Base-by-base conservation (phyloP, 2,888 invertebrate species). In the Drosophila aldrichi region DNA sequence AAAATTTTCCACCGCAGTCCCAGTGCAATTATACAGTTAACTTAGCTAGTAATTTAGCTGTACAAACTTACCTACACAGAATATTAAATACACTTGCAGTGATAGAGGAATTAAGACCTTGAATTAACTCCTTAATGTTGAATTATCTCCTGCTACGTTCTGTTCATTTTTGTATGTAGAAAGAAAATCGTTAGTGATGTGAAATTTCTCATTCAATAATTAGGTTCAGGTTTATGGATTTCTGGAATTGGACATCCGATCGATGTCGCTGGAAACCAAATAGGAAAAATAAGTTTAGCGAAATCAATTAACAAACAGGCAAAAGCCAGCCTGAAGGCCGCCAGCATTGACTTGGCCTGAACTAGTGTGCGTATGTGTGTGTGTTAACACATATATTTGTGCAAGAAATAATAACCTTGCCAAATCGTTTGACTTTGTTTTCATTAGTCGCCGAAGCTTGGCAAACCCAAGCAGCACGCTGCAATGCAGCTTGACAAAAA, bases 331-430 rank as follows among this genome's bases (percentile, higher is more conserved):
- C 43, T 67, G 70, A 70, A 74, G 69, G 69, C 70, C 70, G 44
- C 55, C 58, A 63, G 48, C 36, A 25, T 38, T 34, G 41, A 40
- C 18, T 55, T 54, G 54, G 40, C 40, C 5, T 14, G 25, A 54
- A 6, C 38, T 9, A 32, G 32, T 66, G 44, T 82, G 29, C 41
- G 36, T 36, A 29, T 22, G n/a, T 12, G 20, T 57, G 46, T 66
- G 51, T 64, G 44, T 86, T 83, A 80, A 73, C 83, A 86, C 81
- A 87, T 77, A 76, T 70, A 59, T 87, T 79, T 83, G 79, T 81
- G 83, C 84, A 83, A 83, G 84, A 83, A 77, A 83, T 84, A 87
- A 87, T 81, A 83, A 84, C 82, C 82, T 83, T 87, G 83, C 77
- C 79, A 81, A 87, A 84, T 76, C 81, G 71, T 70, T 83, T 77